Conservation (phyloP, 2,797 vertebrate species). For the Bradypus variegatus region DNA sequence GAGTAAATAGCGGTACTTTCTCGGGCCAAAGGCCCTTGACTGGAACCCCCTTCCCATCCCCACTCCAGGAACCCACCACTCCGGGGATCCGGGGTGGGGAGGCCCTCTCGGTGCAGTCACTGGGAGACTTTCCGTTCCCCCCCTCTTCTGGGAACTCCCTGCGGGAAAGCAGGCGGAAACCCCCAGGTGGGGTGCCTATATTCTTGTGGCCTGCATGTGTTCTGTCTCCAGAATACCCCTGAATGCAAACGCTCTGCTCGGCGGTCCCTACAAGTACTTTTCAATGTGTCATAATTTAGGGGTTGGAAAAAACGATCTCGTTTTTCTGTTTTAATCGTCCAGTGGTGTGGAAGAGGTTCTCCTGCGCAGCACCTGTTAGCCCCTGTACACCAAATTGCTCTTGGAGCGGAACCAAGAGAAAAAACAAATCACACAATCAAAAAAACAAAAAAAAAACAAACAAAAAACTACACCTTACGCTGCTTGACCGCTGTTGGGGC, state of each 20-base stretch:
- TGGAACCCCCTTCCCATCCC: not conserved
- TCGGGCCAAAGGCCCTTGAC: rapidly evolving
- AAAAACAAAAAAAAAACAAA: no score
- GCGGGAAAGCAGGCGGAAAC: not conserved
- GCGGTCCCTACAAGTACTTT: not conserved
- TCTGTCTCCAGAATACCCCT: not conserved
- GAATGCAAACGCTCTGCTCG: not conserved
- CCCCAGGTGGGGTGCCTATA: not conserved
- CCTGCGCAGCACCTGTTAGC: not conserved
- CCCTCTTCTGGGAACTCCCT: not conserved
- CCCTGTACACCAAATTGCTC: not conserved
- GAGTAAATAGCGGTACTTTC: not conserved
- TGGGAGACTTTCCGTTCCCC: not conserved
- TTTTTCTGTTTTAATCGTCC: not conserved
- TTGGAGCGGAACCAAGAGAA: not conserved
- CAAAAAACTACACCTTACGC: not conserved
- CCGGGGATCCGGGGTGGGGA: not conserved
- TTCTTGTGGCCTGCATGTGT: not conserved
- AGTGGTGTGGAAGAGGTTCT: not conserved
- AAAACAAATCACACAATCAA: not conserved
- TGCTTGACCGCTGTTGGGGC: not conserved
- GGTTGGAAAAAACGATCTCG: not conserved
- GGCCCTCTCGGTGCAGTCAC: not conserved
- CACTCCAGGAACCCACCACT: not conserved
- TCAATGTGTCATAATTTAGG: not conserved